Evolutionary conservation across 2,113 vertebrate species (phyloP).

Genomic region (rabbit (Oryctolagus cuniculus)): mOryCun1.1 NC_091432.1:26071001-26071500

Average conservation of each 20-base stretch:
- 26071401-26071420: background rate
- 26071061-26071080: background rate
- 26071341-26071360: no score
- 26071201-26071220: background rate
- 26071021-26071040: no score
- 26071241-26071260: background rate
- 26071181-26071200: background rate
- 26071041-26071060: background rate
- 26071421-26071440: background rate
- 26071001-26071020: no score
- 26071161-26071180: background rate
- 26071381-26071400: background rate
- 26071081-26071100: background rate
- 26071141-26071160: background rate
- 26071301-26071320: background rate
- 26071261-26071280: background rate
- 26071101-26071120: background rate
- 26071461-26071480: background rate
- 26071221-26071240: background rate
- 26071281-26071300: conserved; percentile 14
- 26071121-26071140: background rate
- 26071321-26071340: background rate
- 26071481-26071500: background rate
- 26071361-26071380: background rate
- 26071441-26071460: background rate